Conservation (phyloP, 2,888 invertebrate species). For the Oscheius myriophilus region DNA sequence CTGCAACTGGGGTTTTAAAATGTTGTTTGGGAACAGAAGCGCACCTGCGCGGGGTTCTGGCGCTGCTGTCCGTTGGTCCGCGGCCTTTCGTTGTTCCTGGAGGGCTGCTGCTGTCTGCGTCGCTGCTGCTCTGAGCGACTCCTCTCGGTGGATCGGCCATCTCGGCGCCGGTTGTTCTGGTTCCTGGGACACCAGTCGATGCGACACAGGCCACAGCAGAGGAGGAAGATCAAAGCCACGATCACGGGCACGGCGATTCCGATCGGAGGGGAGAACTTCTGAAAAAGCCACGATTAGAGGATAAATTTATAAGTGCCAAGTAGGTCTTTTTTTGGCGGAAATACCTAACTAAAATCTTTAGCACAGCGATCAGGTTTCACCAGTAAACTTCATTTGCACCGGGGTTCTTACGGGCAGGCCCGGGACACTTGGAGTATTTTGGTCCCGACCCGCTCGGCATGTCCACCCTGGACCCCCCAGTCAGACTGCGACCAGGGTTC, state of each 20-base stretch:
- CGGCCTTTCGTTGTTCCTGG: slow-evolving; percentile 5
- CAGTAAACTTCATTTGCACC: too few relatives aligned
- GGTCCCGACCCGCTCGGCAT: too few relatives aligned
- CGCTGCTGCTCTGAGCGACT: slow-evolving; percentile 1
- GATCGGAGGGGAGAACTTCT: slow-evolving; percentile 30
- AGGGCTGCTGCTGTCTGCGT: background rate
- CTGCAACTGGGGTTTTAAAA: slow-evolving; percentile 2
- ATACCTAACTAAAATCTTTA: too few relatives aligned
- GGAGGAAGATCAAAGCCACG: slow-evolving; percentile 41
- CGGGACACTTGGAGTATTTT: too few relatives aligned
- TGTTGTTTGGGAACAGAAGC: background rate
- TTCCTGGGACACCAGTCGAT: slow-evolving; percentile 61
- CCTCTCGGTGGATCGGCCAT: background rate
- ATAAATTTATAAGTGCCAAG: too few relatives aligned
- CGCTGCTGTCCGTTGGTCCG: background rate
- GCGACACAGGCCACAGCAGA: slow-evolving; percentile 63
- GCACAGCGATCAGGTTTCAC: too few relatives aligned
- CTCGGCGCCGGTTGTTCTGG: background rate
- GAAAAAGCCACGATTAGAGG: too few relatives aligned
- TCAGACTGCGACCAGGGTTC: too few relatives aligned
- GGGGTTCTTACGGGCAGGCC: too few relatives aligned
- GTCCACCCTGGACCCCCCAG: too few relatives aligned
- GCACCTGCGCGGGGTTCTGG: slow-evolving; percentile 24
- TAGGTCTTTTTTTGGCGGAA: too few relatives aligned
- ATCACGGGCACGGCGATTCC: slow-evolving; percentile 14